A percentile compares a stretch with the other conserved stretches of the same genome.
Evolutionary conservation across 2,797 vertebrate genomes (phyloP).

Genomic region (Galagoides demidoff): DNA sequence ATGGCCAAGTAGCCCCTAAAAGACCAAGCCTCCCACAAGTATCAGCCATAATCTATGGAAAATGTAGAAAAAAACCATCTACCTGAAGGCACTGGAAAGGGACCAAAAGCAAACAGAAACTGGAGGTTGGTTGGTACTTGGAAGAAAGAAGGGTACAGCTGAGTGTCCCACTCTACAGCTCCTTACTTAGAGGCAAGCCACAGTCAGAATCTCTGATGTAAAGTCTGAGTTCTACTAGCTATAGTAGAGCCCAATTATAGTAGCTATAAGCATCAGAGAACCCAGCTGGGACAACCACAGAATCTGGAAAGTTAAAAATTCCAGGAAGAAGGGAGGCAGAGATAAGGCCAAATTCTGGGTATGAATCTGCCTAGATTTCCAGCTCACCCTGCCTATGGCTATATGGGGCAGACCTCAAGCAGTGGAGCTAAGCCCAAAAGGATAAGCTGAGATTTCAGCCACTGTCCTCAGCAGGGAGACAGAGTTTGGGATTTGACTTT

Average conservation of each 20-base stretch:
- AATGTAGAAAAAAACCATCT: not conserved
- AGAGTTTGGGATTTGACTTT: not conserved
- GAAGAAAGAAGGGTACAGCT: not conserved
- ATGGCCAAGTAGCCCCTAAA: not conserved
- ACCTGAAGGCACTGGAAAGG: not conserved
- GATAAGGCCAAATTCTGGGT: not conserved
- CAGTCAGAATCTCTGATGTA: not conserved
- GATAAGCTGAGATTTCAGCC: not conserved
- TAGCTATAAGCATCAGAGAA: not conserved
- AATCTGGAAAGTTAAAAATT: not conserved
- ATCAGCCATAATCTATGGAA: not conserved
- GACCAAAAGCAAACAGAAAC: not conserved
- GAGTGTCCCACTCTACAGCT: not conserved
- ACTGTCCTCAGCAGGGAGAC: not conserved
- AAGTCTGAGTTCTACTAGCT: accelerated
- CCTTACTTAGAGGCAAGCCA: not conserved
- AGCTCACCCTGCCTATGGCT: not conserved
- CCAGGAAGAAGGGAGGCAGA: not conserved
- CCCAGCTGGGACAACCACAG: not conserved
- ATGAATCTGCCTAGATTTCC: not conserved
- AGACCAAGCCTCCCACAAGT: not conserved
- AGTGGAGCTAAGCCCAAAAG: not conserved
- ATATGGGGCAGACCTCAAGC: too few species aligned
- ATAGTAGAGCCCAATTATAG: too few species aligned
- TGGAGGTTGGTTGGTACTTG: too few species aligned